Base-by-base conservation (phyloP, 2,113 vertebrate genomes). In the Columba livia region DNA sequence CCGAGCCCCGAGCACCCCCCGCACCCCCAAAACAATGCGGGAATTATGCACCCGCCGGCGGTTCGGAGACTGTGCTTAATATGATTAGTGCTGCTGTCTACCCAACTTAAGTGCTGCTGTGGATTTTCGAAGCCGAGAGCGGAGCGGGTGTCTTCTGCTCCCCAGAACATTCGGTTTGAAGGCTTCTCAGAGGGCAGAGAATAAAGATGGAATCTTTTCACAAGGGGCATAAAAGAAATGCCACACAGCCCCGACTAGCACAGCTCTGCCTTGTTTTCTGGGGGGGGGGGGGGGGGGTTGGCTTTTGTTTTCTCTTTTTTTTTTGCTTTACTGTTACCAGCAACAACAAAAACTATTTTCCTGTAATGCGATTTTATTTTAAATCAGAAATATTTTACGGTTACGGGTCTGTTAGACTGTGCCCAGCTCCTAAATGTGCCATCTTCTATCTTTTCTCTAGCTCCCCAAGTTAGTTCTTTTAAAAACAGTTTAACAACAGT, bases 11-110 rank as follows among this genome's bases (percentile, higher is more conserved):
- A 85, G 62, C 90, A 75, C 79, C 44, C 26, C 94, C 97, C 18
- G 26, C 96, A 91, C 69, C 95, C 78, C 93, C 81, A 87, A 97
- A 96, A 98, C 97, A 98, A 98, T 81, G 95, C 44, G 17, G 60
- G 92, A 93, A 98, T 98, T 98, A 91, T 96, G 96, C 97, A 89
- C 93, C 96, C 93, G 3, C 92, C n/a, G 4, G 11, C 74, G 94
- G 95, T 79, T 64, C 31, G 77, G 97, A 96, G 97, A 92, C 94
- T 84, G 88, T 60, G 95, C 95, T 97, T 98, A 98, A 98, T 31
- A 17, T 82, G 98, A 98, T 98, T 98, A 98, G 98, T 84, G 97
- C 95, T 97, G 98, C 98, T 97, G 96, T 97, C 98, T 96, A 73
- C 95, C 89, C 97, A 66, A 69, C 96, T 94, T 92, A 91, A 97